phyloP scores from a whole-genome alignment of 64 coral and sea anemone species.

The Pocillopora damicornis region DNA sequence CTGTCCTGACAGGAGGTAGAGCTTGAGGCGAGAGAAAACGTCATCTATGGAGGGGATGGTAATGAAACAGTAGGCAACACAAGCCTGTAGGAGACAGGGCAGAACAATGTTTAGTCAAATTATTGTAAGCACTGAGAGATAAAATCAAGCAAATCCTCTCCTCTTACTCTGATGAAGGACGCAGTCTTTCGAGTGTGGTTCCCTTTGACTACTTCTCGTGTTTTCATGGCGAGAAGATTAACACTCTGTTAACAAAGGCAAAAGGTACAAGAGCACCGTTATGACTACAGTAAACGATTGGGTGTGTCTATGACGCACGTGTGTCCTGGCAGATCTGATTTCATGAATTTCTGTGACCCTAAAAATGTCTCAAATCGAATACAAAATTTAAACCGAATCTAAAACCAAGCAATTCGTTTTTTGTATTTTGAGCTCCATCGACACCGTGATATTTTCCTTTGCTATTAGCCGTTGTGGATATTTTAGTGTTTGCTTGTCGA shows the following conservation, averaged over 20 bases:
- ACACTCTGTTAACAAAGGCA: conserved; percentile 60
- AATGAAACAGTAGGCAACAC: conserved; percentile 92
- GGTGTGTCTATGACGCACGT: too few species aligned
- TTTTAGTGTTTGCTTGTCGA: too few species aligned
- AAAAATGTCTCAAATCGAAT: too few species aligned
- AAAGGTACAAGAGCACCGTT: background rate
- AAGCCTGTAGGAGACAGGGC: conserved; percentile 47
- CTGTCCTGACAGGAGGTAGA: conserved; percentile 89
- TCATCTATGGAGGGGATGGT: conserved; percentile 96
- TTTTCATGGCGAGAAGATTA: conserved; percentile 83
- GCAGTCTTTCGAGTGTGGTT: conserved; percentile 94
- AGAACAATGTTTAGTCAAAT: background rate
- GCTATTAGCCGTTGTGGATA: background rate
- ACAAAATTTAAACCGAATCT: too few species aligned
- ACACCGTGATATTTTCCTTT: too few species aligned
- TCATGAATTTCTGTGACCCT: too few species aligned
- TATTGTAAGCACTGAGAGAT: too few species aligned
- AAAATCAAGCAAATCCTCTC: background rate
- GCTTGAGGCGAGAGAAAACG: conserved; percentile 76
- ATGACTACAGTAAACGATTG: background rate
- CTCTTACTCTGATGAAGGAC: conserved; percentile 87
- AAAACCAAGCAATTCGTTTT: too few species aligned
- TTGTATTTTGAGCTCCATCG: too few species aligned
- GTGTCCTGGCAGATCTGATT: too few species aligned
- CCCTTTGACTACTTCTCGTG: conserved; percentile 87